These are phyloP conservation scores for Staurois parvus DNA, from an alignment of 2,797 vertebrate species.

Conservation along the genomic window DNA sequence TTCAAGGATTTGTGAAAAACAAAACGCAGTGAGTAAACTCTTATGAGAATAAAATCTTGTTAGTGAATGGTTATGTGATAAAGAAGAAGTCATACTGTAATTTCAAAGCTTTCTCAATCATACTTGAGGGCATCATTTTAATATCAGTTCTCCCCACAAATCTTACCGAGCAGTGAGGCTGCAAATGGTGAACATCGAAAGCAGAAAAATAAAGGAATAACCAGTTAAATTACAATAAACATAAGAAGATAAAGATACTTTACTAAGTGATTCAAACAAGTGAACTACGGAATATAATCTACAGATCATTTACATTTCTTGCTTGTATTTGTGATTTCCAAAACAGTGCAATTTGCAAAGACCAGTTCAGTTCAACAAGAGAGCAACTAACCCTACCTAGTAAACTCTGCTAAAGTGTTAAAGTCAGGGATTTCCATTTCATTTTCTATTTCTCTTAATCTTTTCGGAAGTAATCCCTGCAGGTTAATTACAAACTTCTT, in stretches of 20 bases:
- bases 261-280: too few species aligned
- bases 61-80: not conserved
- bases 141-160: not conserved
- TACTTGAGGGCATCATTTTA: not conserved
- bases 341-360: too few species aligned
- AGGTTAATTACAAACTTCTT: too few species aligned
- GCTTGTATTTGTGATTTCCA: too few species aligned
- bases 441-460: too few species aligned
- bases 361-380: too few species aligned
- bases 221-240: not conserved
- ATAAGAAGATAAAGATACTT: too few species aligned
- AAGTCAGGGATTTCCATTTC: too few species aligned
- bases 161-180: slow-evolving; percentile 59
- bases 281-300: not conserved
- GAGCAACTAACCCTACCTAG: too few species aligned
- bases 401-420: too few species aligned
- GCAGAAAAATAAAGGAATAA: slow-evolving; percentile 38
- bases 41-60: not conserved
- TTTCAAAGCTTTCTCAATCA: not conserved
- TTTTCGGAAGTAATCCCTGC: too few species aligned
- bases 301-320: not conserved
- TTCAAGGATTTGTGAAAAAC: not conserved
- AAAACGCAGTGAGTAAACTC: not conserved
- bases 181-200: slow-evolving; percentile 17
- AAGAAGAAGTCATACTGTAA: not conserved